Evolutionary conservation across 2,113 vertebrate genomes (phyloP).

Genomic region (Eudyptes chrysolophus): DNA sequence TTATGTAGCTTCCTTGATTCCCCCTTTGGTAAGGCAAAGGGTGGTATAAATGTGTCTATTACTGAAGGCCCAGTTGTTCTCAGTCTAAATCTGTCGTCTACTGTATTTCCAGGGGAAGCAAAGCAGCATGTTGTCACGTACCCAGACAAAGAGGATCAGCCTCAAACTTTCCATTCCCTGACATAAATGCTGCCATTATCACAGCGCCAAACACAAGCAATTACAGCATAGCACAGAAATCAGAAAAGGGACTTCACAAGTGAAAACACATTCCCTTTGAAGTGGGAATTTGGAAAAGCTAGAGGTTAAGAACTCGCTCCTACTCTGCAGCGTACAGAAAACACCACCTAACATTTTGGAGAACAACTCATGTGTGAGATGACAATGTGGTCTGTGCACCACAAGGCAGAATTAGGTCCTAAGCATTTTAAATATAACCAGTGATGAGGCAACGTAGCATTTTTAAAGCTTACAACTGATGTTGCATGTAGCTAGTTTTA

Average conservation of each 20-base stretch:
- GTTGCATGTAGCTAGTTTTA: neutral
- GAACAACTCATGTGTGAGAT: neutral
- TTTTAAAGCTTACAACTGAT: neutral
- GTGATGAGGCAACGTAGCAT: neutral
- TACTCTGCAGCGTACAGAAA: neutral
- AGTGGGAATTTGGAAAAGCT: neutral
- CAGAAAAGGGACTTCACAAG: neutral
- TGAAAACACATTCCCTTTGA: neutral
- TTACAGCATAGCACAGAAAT: neutral
- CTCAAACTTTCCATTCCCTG: neutral
- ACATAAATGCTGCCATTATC: neutral
- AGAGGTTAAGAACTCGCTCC: neutral
- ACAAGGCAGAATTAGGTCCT: neutral
- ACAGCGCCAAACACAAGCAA: neutral
- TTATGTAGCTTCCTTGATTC: neutral
- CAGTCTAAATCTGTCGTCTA: neutral
- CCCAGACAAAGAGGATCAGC: neutral
- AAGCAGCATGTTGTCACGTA: neutral
- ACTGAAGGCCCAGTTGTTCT: neutral
- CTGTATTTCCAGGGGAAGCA: neutral
- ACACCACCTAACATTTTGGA: neutral
- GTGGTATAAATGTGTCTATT: neutral
- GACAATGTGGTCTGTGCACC: fast-evolving
- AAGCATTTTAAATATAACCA: neutral
- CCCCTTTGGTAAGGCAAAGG: neutral